Evolutionary conservation across 2,113 vertebrate species (phyloP), one percentile per base, ranked within the genome.

Genomic region (Phyllostomus hastatus): DNA sequence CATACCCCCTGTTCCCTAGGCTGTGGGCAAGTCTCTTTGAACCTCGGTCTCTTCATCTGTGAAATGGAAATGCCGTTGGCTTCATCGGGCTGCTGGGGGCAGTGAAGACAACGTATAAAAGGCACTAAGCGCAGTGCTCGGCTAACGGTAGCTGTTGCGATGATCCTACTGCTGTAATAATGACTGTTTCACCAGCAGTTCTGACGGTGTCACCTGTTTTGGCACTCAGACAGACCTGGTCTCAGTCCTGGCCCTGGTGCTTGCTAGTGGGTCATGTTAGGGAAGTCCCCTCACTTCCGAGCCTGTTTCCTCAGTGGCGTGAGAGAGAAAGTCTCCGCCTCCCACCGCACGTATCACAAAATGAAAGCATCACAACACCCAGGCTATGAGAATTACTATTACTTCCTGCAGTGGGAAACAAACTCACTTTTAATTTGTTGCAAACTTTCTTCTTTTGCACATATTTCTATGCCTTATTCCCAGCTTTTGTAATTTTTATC

Each of bases 111-210:
- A 79, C 0, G 1, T 5, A 64, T 3, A 26, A 48, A 19, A 72
- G 41, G 43, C n/a, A 33, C 15, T 2, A 4, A 38, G 24, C 10
- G 31, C 0, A 4, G n/a, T 12, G 41, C n/a, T 4, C 12, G 33
- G 14, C 22, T 26, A 54, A 16, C 0, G 46, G 10, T 0, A 2
- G 43, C 43, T 19, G 46, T 6, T 2, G 10, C 1, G 16, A 67
- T 5, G 26, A 28, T 33, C 52, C 26, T 33, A 38, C 17, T 64
- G 31, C 2, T 61, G 19, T 7, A 5, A 38, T 24, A 7, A 38
- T 24, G 28, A 28, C 54, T 70, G 22, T 52, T n/a, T 0, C 5
- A 35, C 11, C 9, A 35, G 50, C 41, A n/a, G 79, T 4, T 80
- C 67, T 67, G 24, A 83, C 33, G 10, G 31, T 4, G 15, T 10